Base-by-base conservation (phyloP, 2,888 invertebrate genomes). In the Scaptomyza parva region DNA sequence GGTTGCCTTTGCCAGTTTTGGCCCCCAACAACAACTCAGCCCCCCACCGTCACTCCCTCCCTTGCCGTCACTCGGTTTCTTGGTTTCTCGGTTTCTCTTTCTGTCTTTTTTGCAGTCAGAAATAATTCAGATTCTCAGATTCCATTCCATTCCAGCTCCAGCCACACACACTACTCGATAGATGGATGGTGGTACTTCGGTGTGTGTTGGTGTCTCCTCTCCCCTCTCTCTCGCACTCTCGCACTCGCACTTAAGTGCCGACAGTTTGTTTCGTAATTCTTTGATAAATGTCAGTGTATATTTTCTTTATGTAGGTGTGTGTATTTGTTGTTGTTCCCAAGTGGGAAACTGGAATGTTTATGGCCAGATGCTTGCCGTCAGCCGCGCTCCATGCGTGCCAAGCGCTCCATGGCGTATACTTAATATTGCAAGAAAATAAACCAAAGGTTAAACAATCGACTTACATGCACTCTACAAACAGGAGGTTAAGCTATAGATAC, bases 291-390 rank as follows among this genome's bases (percentile, higher is more conserved):
- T 48, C n/a, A 17, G 54, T 37, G 33, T 43, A 20, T n/a, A 26
- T 22, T 9, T 41, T 14, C 22, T 3, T 39, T 35, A 5, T 33
- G 26, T 43, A 12, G 26, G 47, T 12, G 18, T 22, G 14, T 47
- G 40, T 24, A 14, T 50, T 30, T 45, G 33, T 40, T 28, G 0
- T 26, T 37, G 24, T 24, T 62, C 62, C 51, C 59, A 52, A 59
- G 33, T 30, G 59, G 33, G n/a, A n/a, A n/a, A n/a, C n/a, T 43
- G 43, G 57, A 45, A 71, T 73, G 33, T 61, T 74, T 61, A 73
- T 67, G 44, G 50, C 50, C 69, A 54, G 44, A 41, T 45, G 47
- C 17, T 51, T 11, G 28, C 35, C 35, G 45, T 3, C 50, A 22
- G 48, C 18, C n/a, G 17, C 17, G 37, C 3, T 52, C 45, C n/a